Conservation (phyloP, 2,797 vertebrate species). For the Hyperoplus lanceolatus region DNA sequence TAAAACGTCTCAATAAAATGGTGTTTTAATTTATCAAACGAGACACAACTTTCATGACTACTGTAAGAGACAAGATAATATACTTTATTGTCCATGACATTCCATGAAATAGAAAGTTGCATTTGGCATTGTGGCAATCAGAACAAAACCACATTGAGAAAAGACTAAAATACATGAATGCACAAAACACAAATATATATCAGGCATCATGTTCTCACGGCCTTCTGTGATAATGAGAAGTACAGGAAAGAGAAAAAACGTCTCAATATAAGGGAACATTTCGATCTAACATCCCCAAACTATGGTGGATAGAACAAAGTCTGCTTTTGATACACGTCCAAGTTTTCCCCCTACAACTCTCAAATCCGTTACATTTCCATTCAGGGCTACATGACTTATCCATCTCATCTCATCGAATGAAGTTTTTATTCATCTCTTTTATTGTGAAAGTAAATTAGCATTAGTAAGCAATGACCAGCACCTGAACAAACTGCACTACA, state of each 20-base stretch:
- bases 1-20: neutral
- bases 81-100: too few relatives aligned
- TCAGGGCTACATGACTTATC: neutral
- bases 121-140: too few relatives aligned
- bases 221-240: too few relatives aligned
- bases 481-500: neutral
- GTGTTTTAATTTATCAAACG: too few relatives aligned
- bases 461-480: neutral
- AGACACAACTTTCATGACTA: too few relatives aligned
- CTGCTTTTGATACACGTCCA: neutral
- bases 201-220: too few relatives aligned
- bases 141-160: too few relatives aligned
- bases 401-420: neutral
- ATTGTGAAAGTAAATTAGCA: neutral
- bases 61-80: too few relatives aligned
- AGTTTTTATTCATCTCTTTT: neutral
- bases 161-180: too few relatives aligned
- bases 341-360: neutral
- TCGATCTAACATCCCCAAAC: neutral
- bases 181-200: too few relatives aligned
- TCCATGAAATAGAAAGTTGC: too few relatives aligned
- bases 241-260: too few relatives aligned
- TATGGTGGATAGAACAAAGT: neutral
- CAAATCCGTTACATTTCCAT: neutral
- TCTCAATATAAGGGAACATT: neutral